These are phyloP conservation scores for Tetranychus truncatus DNA, from an alignment of 2,888 invertebrate species.

Conservation along the genomic window DNA sequence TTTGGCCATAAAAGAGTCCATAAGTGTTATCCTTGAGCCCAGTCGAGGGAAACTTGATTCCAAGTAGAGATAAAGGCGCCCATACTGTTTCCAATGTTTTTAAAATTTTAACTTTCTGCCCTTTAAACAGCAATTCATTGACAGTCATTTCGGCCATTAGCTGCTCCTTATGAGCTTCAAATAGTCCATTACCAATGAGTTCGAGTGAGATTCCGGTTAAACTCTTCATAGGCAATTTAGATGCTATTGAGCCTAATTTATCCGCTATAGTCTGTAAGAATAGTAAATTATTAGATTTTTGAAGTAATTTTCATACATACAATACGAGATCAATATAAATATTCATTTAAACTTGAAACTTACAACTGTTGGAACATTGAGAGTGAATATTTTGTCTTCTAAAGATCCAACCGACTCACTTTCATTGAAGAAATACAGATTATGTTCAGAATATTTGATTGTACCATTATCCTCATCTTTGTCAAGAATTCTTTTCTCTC, in stretches of 20 bases:
- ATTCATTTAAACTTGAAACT: constrained; percentile 5
- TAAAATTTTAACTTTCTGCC: constrained; percentile 18
- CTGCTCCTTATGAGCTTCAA: constrained; percentile 17
- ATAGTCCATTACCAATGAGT: constrained; percentile 11
- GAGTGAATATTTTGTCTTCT: not conserved
- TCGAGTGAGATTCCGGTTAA: not conserved
- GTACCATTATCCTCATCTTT: not conserved
- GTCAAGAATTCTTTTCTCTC: not conserved
- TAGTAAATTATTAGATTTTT: not conserved
- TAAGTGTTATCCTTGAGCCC: constrained; percentile 20
- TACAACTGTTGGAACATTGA: constrained; percentile 20
- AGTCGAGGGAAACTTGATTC: constrained; percentile 17
- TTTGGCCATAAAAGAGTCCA: constrained; percentile 19
- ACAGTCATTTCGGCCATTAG: constrained; percentile 17
- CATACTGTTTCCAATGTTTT: constrained; percentile 19
- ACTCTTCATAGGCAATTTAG: not conserved
- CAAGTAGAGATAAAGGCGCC: constrained; percentile 8
- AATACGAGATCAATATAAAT: not conserved
- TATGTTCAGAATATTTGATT: not conserved
- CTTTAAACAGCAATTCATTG: constrained; percentile 13
- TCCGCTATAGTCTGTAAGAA: not conserved
- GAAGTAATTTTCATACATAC: not conserved
- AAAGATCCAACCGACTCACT: not conserved
- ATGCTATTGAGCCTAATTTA: not conserved
- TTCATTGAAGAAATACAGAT: not conserved